Conservation (phyloP, 1,140 invertebrate genomes). For the Eriosoma lanigerum region DNA sequence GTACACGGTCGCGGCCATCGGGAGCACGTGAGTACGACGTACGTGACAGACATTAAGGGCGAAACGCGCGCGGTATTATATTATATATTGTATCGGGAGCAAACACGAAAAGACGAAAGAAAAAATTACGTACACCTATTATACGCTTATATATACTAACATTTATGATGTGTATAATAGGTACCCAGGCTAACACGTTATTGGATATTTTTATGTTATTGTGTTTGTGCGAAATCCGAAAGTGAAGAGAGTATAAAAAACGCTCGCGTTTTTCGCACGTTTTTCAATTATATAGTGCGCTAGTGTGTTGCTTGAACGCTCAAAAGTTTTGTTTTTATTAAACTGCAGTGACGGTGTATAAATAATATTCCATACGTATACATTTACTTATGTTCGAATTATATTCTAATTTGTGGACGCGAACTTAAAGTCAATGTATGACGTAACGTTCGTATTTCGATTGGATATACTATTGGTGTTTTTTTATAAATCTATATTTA, state of each 20-base stretch:
- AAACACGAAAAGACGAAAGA: conserved; percentile 20
- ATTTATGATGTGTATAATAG: no score
- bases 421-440: no score
- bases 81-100: no score
- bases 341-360: not conserved
- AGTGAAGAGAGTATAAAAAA: not conserved
- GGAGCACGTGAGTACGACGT: conserved; percentile 17
- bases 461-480: not conserved
- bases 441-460: not conserved
- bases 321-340: conserved; percentile 42
- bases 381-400: conserved; percentile 29
- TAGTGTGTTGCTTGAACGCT: not conserved
- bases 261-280: conserved; percentile 21
- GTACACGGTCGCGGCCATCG: not conserved
- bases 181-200: no score
- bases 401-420: conserved; percentile 32
- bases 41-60: conserved; percentile 49
- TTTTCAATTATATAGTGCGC: conserved; percentile 10
- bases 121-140: not conserved
- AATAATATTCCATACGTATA: not conserved
- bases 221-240: not conserved
- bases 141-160: no score
- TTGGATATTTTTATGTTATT: no score
- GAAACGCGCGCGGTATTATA: conserved; percentile 23
- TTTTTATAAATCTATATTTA: no score